A percentile compares a stretch with the other conserved stretches of the same genome.
These are phyloP conservation scores for Caenorhabditis zanzibari DNA, from an alignment of 2,888 invertebrate genomes.

Conservation along the genomic window DNA sequence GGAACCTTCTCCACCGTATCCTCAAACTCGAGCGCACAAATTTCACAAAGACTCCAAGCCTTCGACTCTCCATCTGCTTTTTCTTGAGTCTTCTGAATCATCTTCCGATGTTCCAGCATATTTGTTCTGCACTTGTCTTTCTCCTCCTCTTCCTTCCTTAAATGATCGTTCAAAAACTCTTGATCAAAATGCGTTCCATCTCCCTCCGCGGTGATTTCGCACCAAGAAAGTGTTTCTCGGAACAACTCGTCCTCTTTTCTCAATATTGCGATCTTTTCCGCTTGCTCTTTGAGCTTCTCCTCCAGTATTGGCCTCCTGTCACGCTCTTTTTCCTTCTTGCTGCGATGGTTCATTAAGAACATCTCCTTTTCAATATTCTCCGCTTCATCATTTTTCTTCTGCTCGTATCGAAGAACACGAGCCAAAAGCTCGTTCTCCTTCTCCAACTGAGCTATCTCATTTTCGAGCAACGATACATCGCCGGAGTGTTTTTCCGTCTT, in stretches of 20 bases:
- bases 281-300: not conserved
- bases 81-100: not conserved
- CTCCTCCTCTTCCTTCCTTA: not conserved
- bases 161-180: not conserved
- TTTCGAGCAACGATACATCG: not conserved
- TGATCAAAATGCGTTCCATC: not conserved
- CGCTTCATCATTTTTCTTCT: not conserved
- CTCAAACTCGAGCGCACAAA: not conserved
- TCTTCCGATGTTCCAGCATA: not conserved
- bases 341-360: too few species aligned
- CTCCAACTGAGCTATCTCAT: not conserved
- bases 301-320: too few species aligned
- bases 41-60: not conserved
- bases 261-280: not conserved
- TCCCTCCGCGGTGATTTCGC: not conserved
- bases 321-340: too few species aligned
- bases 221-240: too few species aligned
- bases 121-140: not conserved
- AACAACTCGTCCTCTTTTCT: not conserved
- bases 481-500: too few species aligned
- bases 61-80: not conserved
- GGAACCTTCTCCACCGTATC: not conserved
- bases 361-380: not conserved
- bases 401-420: not conserved
- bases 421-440: not conserved